Conservation (phyloP, 1,140 invertebrate genomes). For the Conus ventricosus region DNA sequence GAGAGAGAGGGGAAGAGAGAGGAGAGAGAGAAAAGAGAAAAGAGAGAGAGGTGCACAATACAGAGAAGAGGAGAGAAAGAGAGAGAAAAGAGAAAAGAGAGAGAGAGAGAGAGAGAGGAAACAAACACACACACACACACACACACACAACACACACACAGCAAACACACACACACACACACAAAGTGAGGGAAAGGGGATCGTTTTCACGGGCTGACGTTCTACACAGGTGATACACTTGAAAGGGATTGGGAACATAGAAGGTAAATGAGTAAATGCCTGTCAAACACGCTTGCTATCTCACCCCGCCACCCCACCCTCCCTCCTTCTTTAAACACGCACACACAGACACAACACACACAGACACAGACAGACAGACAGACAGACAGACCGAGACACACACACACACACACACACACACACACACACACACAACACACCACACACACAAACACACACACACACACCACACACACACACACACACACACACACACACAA, state of each 20-base stretch:
- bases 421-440: constrained; percentile 4
- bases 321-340: no score
- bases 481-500: constrained; percentile 9
- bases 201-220: no score
- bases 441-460: not conserved
- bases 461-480: not conserved
- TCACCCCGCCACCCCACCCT: no score
- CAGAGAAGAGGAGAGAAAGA: no score
- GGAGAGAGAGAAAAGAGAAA: not conserved
- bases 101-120: no score
- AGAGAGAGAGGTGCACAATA: not conserved
- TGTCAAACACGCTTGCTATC: no score
- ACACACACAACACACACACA: not conserved
- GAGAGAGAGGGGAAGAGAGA: no score
- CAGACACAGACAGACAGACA: not conserved
- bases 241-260: no score
- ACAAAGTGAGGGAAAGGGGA: no score
- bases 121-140: not conserved
- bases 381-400: not conserved
- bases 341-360: not conserved
- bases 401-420: not conserved
- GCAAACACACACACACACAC: not conserved
- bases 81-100: not conserved
- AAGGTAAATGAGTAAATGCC: no score
- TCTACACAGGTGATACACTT: no score